Percentiles rank a stretch among this genome's conserved stretches.
Evolutionary conservation across 2,113 vertebrate species (phyloP).

Genomic region (Bos javanicus): DNA sequence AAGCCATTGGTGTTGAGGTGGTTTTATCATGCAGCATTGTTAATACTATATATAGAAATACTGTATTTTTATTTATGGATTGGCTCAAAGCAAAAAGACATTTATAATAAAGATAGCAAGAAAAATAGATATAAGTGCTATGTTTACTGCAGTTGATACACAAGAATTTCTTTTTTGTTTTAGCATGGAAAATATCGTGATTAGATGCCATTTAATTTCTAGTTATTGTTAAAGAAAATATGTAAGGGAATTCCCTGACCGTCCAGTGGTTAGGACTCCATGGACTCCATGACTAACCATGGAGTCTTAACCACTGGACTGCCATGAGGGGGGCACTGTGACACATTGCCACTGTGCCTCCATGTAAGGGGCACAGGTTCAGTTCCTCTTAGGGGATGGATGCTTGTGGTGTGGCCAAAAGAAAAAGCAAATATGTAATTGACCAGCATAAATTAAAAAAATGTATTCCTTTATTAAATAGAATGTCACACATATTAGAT

Average conservation of each 20-base stretch:
- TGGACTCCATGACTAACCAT: not conserved
- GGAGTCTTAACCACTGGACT: not conserved
- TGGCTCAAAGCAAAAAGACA: not conserved
- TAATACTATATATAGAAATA: not conserved
- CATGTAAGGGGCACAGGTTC: not conserved
- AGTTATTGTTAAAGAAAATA: not conserved
- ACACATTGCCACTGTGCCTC: not conserved
- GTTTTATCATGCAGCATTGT: not conserved
- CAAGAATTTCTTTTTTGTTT: not conserved
- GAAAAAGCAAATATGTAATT: not conserved
- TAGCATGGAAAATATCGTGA: not conserved
- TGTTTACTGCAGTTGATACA: not conserved
- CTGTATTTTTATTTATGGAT: not conserved
- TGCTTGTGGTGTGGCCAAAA: not conserved
- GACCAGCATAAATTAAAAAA: not conserved
- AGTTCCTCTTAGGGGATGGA: not conserved
- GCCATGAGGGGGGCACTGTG: not conserved
- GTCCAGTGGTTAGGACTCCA: not conserved
- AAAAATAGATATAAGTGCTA: slow-evolving; percentile 7
- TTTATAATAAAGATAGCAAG: not conserved
- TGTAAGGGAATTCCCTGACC: not conserved
- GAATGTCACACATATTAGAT: not conserved
- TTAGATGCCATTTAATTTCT: slow-evolving; percentile 13
- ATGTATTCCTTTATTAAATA: slow-evolving; percentile 2
- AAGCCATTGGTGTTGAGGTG: not conserved